Percentiles rank a stretch among this genome's conserved stretches.
Conservation (phyloP, 2,888 invertebrate species). For the Teleogryllus oceanicus region DNA sequence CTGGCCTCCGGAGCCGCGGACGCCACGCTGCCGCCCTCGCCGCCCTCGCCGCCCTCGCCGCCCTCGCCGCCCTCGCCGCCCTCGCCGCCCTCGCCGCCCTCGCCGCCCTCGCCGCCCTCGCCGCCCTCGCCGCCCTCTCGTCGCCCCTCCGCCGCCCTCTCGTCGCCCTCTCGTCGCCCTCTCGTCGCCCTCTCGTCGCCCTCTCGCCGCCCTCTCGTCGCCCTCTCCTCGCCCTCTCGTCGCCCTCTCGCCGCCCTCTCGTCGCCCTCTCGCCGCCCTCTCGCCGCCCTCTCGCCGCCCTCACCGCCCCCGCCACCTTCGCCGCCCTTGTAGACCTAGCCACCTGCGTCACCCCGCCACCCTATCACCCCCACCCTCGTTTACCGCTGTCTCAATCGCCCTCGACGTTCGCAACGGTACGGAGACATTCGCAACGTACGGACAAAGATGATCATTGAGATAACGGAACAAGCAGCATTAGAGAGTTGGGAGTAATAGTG, state of each 20-base stretch:
- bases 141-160: background rate
- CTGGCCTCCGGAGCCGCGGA: background rate
- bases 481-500: no score
- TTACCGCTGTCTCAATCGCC: background rate
- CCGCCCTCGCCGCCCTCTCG: background rate
- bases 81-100: background rate
- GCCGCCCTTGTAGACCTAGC: background rate
- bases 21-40: background rate
- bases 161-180: background rate
- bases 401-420: background rate
- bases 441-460: no score
- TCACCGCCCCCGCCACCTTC: background rate
- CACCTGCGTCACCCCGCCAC: background rate
- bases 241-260: background rate
- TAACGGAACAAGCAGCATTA: no score
- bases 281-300: background rate
- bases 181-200: background rate
- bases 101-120: background rate
- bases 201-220: background rate
- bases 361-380: background rate
- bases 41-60: no score
- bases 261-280: background rate
- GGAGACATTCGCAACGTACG: background rate
- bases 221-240: background rate
- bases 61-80: background rate